Evolutionary conservation across 2,113 vertebrate genomes (phyloP), one percentile per base, ranked within the genome.

Genomic region (Tringa solitaria): DNA sequence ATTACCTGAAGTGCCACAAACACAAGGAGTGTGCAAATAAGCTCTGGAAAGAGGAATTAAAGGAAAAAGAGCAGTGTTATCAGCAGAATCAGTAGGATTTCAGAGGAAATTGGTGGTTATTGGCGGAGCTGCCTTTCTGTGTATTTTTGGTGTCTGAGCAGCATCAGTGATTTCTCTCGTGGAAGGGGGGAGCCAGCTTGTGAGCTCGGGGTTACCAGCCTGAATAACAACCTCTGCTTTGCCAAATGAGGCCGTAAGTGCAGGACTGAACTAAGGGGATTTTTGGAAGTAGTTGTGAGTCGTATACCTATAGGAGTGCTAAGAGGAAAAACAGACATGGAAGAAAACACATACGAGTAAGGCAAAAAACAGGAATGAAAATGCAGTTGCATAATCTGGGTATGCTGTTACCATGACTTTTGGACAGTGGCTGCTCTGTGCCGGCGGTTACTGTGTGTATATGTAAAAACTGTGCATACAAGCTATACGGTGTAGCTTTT

Each of bases 351-450:
- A 12, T 33, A n/a, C 2, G 15, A n/a, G 9, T 39, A 73, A 20
- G 67, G 14, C 39, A 81, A 84, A 70, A 56, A 50, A 39, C 7
- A n/a, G 57, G 32, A 53, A 61, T 61, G 54, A 84, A 64, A 75
- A 69, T 20, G 12, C 3, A 7, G n/a, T 72, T 91, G 80, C 27
- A 45, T 82, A 87, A 87, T 14, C 53, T 57, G 73, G 16, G 26
- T 83, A 8, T 67, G 54, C 61, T 80, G 28, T 59, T 90, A 61
- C 69, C 21, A 4, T 54, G 84, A 87, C 68, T 95, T 95, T 78
- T 97, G 92, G 70, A 60, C 50, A 63, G 88, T 51, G 53, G 50
- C 74, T 87, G 56, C n/a, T 76, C 74, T 61, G 45, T 60, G 59
- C 26, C 0, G 3, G 33, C n/a, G 33, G 61, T 82, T 76, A 26